Percentiles rank a stretch among this genome's conserved stretches.
These are phyloP conservation scores for Drosophila seguyi DNA, from an alignment of 1,140 invertebrate genomes.

Conservation along the genomic window DNA sequence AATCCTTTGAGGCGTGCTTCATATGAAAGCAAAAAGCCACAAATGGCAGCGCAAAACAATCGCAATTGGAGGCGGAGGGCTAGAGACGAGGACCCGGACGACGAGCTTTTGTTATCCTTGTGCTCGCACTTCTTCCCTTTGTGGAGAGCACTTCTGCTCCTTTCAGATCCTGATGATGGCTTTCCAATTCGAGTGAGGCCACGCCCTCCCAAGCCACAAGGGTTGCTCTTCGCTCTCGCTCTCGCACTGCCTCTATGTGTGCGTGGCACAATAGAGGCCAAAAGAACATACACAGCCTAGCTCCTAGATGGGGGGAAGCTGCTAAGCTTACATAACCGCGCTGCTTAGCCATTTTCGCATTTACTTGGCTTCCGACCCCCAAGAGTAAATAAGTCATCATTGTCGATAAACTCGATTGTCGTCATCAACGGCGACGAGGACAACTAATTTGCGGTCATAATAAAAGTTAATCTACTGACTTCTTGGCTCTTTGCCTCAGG, in stretches of 20 bases:
- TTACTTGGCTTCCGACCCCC: conserved; percentile 34
- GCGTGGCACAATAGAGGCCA: conserved; percentile 64
- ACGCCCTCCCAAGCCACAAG: conserved; percentile 68
- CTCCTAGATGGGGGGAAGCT: conserved; percentile 9
- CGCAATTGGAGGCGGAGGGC: conserved; percentile 10
- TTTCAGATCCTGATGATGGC: conserved; percentile 60
- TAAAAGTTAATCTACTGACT: conserved; percentile 85
- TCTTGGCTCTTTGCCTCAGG: conserved; percentile 45
- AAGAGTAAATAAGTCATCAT: conserved; percentile 82
- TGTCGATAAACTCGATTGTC: conserved; percentile 75
- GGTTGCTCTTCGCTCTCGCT: conserved; percentile 62
- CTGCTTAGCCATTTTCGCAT: conserved; percentile 36
- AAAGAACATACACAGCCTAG: conserved; percentile 52
- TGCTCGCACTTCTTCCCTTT: conserved; percentile 73
- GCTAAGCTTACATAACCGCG: conserved; percentile 60
- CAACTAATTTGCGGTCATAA: conserved; percentile 85
- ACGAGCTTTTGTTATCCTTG: conserved; percentile 72
- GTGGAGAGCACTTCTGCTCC: conserved; percentile 69
- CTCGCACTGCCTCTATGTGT: conserved; percentile 15
- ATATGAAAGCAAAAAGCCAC: conserved; percentile 82
- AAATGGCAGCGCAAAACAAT: conserved; percentile 84
- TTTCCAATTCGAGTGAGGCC: conserved; percentile 75
- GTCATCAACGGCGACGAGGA: conserved; percentile 80
- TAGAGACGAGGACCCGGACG: conserved; percentile 1
- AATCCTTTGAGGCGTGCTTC: conserved; percentile 76